Conservation (phyloP, 2,797 vertebrate genomes). For the Squalus acanthias region DNA sequence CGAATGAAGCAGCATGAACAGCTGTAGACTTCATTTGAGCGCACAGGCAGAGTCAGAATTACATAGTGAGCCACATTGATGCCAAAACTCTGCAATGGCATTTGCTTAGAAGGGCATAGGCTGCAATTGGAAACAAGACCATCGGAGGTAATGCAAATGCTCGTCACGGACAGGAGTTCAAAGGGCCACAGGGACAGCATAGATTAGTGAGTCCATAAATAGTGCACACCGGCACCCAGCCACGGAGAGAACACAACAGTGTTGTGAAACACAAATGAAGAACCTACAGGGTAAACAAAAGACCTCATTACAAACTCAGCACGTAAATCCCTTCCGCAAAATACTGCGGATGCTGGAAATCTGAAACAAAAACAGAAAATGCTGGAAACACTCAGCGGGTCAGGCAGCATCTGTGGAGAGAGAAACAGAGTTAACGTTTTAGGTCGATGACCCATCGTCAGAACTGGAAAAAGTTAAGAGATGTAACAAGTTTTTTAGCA, state of each 20-base stretch:
- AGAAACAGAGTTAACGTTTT: too few relatives aligned
- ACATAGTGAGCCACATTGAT: background rate
- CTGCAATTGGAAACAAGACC: background rate
- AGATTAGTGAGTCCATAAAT: background rate
- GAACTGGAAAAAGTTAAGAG: too few relatives aligned
- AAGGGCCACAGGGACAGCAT: background rate
- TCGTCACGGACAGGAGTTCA: background rate
- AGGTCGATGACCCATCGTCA: too few relatives aligned
- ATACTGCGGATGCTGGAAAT: too few relatives aligned
- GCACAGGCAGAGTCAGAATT: background rate
- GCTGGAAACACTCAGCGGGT: too few relatives aligned
- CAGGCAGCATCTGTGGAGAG: too few relatives aligned
- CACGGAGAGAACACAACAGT: background rate
- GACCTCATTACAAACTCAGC: background rate
- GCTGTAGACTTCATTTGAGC: background rate
- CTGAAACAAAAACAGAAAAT: too few relatives aligned
- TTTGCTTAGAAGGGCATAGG: background rate
- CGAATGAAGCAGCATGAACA: background rate
- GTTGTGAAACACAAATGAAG: background rate
- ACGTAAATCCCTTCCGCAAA: background rate
- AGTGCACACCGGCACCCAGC: background rate
- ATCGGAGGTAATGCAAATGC: background rate
- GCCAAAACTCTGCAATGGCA: background rate
- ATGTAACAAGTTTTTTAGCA: too few relatives aligned
- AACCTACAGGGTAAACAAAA: background rate